Evolutionary conservation across 2,797 vertebrate genomes (phyloP).

Genomic region (Scomberomorus guttatus): DNA sequence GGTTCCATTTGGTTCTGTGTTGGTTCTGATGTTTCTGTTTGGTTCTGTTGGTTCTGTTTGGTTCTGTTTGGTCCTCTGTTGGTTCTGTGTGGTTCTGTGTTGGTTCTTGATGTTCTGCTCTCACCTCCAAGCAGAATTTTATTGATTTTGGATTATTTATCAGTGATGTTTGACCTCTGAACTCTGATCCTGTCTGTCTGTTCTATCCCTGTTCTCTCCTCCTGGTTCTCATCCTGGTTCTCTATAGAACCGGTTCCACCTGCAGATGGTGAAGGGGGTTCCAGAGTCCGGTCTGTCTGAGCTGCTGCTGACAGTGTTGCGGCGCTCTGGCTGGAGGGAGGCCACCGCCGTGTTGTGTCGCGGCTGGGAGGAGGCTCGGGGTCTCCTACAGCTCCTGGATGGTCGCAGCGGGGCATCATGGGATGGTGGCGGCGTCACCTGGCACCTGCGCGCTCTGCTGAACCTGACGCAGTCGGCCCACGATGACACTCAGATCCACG

Average conservation of each 20-base stretch:
- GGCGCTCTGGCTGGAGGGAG: constrained; percentile 86
- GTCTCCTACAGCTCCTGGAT: constrained; percentile 85
- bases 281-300: constrained; percentile 86
- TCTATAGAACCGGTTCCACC: constrained; percentile 90
- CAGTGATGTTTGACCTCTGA: neutral
- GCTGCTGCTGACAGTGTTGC: constrained; percentile 85
- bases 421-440: constrained; percentile 45
- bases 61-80: no score
- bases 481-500: constrained; percentile 73
- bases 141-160: neutral
- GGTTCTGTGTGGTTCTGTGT: no score
- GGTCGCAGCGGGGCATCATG: constrained; percentile 54
- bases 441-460: constrained; percentile 82
- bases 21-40: no score
- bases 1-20: no score
- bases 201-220: neutral
- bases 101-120: no score
- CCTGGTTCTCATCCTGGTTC: constrained; percentile 20
- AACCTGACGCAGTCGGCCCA: constrained; percentile 83
- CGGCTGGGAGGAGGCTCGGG: constrained; percentile 84
- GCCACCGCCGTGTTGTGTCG: constrained; percentile 87
- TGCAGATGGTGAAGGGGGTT: constrained; percentile 89
- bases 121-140: neutral
- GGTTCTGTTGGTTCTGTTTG: no score
- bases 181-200: neutral